A percentile compares a stretch with the other conserved stretches of the same genome.
phyloP scores from a whole-genome alignment of 2,888 invertebrate genomes.

The Coremacera marginata region DNA sequence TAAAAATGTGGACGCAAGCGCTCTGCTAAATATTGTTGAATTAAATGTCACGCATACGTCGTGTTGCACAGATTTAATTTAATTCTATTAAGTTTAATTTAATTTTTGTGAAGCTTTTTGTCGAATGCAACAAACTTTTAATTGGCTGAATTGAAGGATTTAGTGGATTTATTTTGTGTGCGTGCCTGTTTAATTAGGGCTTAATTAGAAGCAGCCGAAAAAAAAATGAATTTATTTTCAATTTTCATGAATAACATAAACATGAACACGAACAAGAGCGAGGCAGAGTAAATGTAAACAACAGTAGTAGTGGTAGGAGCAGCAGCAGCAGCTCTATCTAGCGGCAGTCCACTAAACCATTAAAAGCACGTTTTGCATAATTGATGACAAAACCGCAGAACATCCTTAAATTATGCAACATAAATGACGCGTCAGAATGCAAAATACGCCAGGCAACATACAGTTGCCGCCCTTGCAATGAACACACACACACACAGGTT shows the following conservation, averaged over 20 bases:
- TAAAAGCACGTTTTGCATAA: conserved; percentile 28
- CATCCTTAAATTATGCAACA: conserved; percentile 36
- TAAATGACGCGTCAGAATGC: conserved; percentile 11
- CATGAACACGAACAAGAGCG: background rate
- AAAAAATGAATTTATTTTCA: conserved; percentile 18
- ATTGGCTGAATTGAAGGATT: background rate
- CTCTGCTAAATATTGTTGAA: too few species aligned
- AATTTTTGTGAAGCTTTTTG: background rate
- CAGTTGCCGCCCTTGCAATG: background rate
- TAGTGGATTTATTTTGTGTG: background rate
- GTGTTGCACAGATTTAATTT: background rate
- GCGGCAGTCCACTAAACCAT: background rate
- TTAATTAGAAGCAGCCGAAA: background rate
- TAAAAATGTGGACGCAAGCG: too few species aligned
- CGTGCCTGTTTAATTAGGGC: background rate
- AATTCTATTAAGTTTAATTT: background rate
- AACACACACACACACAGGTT: too few species aligned
- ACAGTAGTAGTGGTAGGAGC: background rate
- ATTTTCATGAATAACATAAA: background rate
- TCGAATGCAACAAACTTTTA: background rate
- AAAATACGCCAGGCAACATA: background rate
- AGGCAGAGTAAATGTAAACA: background rate
- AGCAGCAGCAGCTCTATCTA: background rate
- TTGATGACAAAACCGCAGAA: conserved; percentile 34
- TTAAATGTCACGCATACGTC: too few species aligned